These are phyloP conservation scores for Sphenodon punctatus DNA, from an alignment of 2,797 vertebrate species.

Conservation along the genomic window DNA sequence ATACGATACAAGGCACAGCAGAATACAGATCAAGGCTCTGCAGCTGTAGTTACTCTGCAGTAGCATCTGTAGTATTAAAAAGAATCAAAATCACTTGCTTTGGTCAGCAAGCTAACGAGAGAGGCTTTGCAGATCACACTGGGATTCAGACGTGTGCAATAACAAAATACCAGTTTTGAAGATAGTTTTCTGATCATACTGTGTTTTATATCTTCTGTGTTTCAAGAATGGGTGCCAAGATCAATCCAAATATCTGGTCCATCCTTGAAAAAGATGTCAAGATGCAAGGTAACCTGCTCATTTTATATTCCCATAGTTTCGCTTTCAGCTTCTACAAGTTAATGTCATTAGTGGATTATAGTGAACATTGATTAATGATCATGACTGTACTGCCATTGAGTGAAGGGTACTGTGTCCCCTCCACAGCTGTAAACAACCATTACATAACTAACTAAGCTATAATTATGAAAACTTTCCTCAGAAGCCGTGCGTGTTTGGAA, in stretches of 20 bases:
- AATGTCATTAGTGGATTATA: neutral
- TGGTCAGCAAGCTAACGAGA: neutral
- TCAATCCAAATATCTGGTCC: neutral
- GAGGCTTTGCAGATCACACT: neutral
- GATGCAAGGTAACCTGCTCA: neutral
- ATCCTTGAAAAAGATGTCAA: neutral
- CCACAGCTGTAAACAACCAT: slow-evolving; percentile 27
- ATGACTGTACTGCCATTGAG: neutral
- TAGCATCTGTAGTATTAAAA: neutral
- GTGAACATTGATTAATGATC: neutral
- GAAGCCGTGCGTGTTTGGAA: neutral
- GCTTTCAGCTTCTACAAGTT: neutral
- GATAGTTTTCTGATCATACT: neutral
- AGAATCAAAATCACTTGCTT: neutral
- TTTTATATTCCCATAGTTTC: neutral
- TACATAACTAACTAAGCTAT: neutral
- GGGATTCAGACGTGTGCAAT: neutral
- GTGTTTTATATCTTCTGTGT: neutral
- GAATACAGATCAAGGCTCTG: neutral
- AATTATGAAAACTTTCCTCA: neutral
- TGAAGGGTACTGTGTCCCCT: neutral
- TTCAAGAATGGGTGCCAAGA: neutral
- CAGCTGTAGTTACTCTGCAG: neutral
- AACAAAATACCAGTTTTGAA: neutral
- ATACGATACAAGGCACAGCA: neutral